These are phyloP conservation scores for Microcebus ravelobensis DNA, from an alignment of 2,113 vertebrate genomes.

Conservation along the genomic window DNA sequence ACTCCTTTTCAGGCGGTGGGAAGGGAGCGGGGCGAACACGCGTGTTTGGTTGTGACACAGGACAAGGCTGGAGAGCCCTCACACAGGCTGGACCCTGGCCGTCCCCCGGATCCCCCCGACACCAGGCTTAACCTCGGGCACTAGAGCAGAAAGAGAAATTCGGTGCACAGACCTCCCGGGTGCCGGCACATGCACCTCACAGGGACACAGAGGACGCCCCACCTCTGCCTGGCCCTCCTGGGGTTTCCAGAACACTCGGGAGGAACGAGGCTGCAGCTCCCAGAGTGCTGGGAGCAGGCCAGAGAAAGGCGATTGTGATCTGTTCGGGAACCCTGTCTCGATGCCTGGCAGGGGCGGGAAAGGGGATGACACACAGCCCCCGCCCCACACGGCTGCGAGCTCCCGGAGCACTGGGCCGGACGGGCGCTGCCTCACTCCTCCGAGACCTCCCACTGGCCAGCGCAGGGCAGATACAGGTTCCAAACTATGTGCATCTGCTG, in stretches of 20 bases:
- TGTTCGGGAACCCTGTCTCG: neutral
- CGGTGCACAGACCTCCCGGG: accelerated
- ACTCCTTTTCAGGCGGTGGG: neutral
- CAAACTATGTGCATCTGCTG: accelerated
- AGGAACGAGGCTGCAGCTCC: neutral
- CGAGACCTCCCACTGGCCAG: neutral
- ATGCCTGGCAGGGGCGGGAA: neutral
- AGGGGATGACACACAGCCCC: neutral
- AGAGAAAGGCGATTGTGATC: neutral
- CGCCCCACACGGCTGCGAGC: neutral
- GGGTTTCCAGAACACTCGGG: neutral
- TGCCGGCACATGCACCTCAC: accelerated
- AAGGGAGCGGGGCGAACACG: accelerated
- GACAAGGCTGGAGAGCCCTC: neutral
- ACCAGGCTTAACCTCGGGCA: neutral
- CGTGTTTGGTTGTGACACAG: accelerated
- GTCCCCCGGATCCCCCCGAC: accelerated
- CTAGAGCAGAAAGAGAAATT: neutral
- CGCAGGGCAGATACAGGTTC: neutral
- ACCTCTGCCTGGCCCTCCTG: neutral
- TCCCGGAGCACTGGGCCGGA: neutral
- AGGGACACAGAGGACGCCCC: neutral
- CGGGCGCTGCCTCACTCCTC: accelerated
- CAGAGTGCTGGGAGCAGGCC: neutral
- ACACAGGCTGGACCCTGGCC: neutral